These are phyloP conservation scores for Nipponacmea schrenckii DNA, from an alignment of 2,888 invertebrate species.

Conservation along the genomic window DNA sequence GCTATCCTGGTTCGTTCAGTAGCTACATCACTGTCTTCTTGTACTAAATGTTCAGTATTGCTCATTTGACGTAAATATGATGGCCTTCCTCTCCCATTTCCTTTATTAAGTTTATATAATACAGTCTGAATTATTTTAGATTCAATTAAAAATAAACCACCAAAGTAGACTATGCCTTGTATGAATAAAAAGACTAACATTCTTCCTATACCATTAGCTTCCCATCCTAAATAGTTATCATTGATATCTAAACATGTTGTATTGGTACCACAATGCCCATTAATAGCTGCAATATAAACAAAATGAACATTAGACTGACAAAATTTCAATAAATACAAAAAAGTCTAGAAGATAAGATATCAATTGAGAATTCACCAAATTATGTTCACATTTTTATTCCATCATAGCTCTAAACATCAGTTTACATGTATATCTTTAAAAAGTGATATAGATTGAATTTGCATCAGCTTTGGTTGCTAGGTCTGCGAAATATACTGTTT, in stretches of 20 bases:
- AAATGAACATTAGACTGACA: too few species aligned
- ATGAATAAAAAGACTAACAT: slow-evolving; percentile 75
- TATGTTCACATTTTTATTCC: too few species aligned
- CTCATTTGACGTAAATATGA: slow-evolving; percentile 8
- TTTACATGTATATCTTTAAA: too few species aligned
- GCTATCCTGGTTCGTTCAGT: slow-evolving; percentile 64
- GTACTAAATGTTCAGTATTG: slow-evolving; percentile 27
- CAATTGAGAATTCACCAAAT: too few species aligned
- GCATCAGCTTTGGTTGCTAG: too few species aligned
- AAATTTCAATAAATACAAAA: too few species aligned
- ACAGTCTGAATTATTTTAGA: slow-evolving; percentile 44
- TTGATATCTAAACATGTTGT: slow-evolving; percentile 63
- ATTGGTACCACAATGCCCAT: slow-evolving; percentile 57
- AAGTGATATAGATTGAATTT: too few species aligned
- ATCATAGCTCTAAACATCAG: too few species aligned
- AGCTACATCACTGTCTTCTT: slow-evolving; percentile 66
- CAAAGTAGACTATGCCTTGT: slow-evolving; percentile 74
- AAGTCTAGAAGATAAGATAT: too few species aligned
- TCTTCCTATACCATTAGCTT: slow-evolving; percentile 77
- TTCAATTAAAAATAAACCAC: slow-evolving; percentile 76
- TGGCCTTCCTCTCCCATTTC: not conserved
- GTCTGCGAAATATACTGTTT: too few species aligned
- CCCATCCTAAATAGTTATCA: slow-evolving; percentile 76
- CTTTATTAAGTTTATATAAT: slow-evolving; percentile 28
- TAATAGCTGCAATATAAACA: slow-evolving; percentile 27